Percentiles rank a stretch among this genome's conserved stretches.
Evolutionary conservation across 2,888 invertebrate species (phyloP).

Genomic region (Hetaerina titia): DNA sequence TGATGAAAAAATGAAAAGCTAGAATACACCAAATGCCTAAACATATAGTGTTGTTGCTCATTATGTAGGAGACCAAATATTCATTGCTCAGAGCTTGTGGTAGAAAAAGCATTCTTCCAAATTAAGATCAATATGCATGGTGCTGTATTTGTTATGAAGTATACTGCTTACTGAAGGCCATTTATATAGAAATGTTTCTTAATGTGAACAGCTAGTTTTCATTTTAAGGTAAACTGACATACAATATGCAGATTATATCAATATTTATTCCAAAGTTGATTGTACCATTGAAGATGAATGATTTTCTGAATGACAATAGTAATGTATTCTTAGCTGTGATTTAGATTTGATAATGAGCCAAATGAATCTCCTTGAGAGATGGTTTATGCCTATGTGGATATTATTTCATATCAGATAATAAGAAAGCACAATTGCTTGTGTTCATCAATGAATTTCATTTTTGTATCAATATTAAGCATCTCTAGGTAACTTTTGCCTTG

Average conservation of each 20-base stretch:
- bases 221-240: neutral
- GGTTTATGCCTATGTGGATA: neutral
- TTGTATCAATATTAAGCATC: neutral
- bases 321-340: slow-evolving; percentile 31
- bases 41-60: slow-evolving; percentile 10
- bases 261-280: neutral
- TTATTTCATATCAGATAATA: slow-evolving; percentile 15
- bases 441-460: neutral
- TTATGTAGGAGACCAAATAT: slow-evolving; percentile 16
- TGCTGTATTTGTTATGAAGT: slow-evolving; percentile 19
- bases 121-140: neutral
- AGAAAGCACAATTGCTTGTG: neutral
- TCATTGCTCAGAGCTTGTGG: slow-evolving; percentile 13
- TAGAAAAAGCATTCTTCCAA: slow-evolving; percentile 26
- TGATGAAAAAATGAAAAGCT: neutral
- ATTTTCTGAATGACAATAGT: slow-evolving; percentile 35
- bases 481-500: neutral
- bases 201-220: neutral
- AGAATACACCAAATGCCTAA: neutral
- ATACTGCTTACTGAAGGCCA: slow-evolving; percentile 2
- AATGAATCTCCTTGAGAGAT: neutral
- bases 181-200: slow-evolving; percentile 13
- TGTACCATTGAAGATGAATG: neutral
- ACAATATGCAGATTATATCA: neutral
- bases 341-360: slow-evolving; percentile 27